Percentiles rank a stretch among this genome's conserved stretches.
Evolutionary conservation across 2,113 vertebrate genomes (phyloP).

Genomic region (Notothenia rossii): DNA sequence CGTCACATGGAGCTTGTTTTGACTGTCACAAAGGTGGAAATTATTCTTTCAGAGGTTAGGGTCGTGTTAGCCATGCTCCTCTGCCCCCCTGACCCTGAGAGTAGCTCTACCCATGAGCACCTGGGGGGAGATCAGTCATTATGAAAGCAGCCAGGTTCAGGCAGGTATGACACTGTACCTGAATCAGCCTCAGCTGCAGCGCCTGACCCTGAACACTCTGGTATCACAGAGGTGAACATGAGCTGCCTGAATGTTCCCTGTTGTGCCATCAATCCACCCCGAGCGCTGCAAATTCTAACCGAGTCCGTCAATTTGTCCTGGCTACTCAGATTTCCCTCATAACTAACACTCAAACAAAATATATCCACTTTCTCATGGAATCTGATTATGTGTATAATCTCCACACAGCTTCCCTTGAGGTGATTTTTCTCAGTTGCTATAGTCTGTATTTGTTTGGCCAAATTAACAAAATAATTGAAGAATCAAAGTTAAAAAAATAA

Average conservation of each 20-base stretch:
- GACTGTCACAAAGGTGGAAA: constrained; percentile 39
- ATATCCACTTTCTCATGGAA: neutral
- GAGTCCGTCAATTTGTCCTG: constrained; percentile 56
- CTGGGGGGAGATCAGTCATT: constrained; percentile 27
- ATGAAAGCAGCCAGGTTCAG: constrained; percentile 10
- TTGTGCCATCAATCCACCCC: constrained; percentile 59
- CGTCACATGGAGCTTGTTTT: constrained; percentile 21
- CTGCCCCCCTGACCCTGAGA: constrained; percentile 28
- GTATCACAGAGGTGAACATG: constrained; percentile 46
- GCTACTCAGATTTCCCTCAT: constrained; percentile 48
- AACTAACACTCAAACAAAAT: constrained; percentile 27
- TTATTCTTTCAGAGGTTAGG: constrained; percentile 36
- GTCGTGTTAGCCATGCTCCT: constrained; percentile 45
- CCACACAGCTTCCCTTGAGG: neutral
- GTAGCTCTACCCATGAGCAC: constrained; percentile 26
- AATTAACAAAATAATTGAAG: neutral
- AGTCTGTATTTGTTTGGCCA: neutral
- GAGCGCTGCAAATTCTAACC: constrained; percentile 22
- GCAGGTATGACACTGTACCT: constrained; percentile 24
- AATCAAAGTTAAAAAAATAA: neutral
- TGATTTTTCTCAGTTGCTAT: neutral
- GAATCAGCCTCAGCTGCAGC: constrained; percentile 1
- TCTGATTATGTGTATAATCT: neutral
- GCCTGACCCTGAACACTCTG: constrained; percentile 22
- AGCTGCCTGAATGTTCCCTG: constrained; percentile 44